Evolutionary conservation across 1,140 invertebrate species (phyloP).

Genomic region (Aphis craccivora): DNA sequence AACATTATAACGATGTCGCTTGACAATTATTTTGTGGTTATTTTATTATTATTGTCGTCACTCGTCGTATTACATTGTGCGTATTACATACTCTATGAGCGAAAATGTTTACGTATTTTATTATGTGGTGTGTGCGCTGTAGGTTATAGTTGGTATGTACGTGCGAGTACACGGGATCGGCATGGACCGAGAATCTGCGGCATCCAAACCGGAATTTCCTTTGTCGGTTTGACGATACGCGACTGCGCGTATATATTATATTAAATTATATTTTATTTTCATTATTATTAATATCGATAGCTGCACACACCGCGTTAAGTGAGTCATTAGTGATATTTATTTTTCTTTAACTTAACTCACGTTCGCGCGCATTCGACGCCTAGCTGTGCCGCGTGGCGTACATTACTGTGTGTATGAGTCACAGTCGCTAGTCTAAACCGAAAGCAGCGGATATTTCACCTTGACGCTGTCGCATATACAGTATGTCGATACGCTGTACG

Average conservation of each 20-base stretch:
- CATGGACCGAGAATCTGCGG: not conserved
- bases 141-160: not conserved
- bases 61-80: not conserved
- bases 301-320: conserved; percentile 13
- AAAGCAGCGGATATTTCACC: conserved; percentile 10
- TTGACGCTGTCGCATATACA: not conserved
- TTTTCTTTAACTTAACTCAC: not conserved
- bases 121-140: not conserved
- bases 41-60: not conserved
- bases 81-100: not conserved
- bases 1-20: not conserved
- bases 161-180: not conserved
- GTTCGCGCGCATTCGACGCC: not conserved
- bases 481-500: not conserved
- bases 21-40: not conserved
- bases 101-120: not conserved
- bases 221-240: not conserved
- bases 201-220: conserved; percentile 16
- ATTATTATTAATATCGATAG: conserved; percentile 23
- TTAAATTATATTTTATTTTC: not conserved
- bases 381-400: not conserved
- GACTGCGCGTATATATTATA: not conserved
- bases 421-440: not conserved
- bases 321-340: conserved; percentile 40
- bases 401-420: not conserved